These are phyloP conservation scores for Salarias fasciatus DNA, from an alignment of 2,797 vertebrate species.

Conservation along the genomic window DNA sequence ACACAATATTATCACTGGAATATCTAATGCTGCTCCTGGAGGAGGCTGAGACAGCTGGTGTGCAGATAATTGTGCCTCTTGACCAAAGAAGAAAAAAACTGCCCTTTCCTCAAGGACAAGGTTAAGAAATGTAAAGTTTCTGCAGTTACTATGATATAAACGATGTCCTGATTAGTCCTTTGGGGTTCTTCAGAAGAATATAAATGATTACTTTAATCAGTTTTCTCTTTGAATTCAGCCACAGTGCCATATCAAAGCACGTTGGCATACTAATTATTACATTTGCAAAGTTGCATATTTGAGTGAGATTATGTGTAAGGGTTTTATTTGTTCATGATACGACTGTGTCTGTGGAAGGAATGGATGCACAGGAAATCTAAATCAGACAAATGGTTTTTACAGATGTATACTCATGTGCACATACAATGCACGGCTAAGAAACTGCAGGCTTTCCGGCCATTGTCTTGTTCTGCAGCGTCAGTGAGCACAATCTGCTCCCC, in stretches of 20 bases:
- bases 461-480: constrained; percentile 32
- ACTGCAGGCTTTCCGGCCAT: constrained; percentile 30
- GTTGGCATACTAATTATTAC: too few relatives aligned
- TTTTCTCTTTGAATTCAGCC: constrained; percentile 29
- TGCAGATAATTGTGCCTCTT: neutral
- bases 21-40: neutral
- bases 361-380: constrained; percentile 36
- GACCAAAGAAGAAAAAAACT: neutral
- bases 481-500: constrained; percentile 45
- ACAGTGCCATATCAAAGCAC: too few relatives aligned
- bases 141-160: constrained; percentile 3
- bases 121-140: neutral
- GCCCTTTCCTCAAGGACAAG: neutral
- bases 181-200: constrained; percentile 13
- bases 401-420: neutral
- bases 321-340: constrained; percentile 37
- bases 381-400: constrained; percentile 8
- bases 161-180: constrained; percentile 13
- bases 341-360: constrained; percentile 37
- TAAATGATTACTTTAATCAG: constrained; percentile 35
- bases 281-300: too few relatives aligned
- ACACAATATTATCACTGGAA: neutral
- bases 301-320: constrained; percentile 25
- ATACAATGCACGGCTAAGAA: constrained; percentile 21
- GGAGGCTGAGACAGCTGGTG: neutral